A percentile compares a stretch with the other conserved stretches of the same genome.
These are phyloP conservation scores for Recurvirostra avosetta DNA, from an alignment of 2,113 vertebrate species.

Conservation along the genomic window DNA sequence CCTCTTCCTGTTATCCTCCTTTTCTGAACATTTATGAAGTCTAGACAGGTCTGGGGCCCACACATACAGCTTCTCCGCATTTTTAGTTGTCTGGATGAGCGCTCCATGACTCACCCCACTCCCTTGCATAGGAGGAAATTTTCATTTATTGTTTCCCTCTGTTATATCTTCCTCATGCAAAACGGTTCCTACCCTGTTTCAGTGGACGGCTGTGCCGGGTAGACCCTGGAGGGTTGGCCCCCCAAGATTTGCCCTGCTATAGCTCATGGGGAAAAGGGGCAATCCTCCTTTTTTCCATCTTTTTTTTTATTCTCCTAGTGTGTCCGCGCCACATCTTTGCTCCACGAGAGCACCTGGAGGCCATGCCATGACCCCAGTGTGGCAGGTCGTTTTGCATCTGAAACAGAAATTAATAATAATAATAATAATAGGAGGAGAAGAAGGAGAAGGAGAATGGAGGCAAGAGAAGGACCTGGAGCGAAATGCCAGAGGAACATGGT, in stretches of 20 bases:
- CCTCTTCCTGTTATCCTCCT: background rate
- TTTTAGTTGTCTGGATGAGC: background rate
- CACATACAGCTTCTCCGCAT: background rate
- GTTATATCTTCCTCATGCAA: background rate
- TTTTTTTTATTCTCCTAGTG: accelerated
- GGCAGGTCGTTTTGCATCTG: background rate
- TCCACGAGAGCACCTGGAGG: background rate
- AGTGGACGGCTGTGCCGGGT: too few relatives aligned
- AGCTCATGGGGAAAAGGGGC: background rate
- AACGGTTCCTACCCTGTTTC: background rate
- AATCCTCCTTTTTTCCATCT: background rate
- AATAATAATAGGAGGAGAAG: background rate
- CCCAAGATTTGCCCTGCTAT: background rate
- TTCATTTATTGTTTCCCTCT: background rate
- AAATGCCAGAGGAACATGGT: accelerated
- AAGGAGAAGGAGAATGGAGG: background rate
- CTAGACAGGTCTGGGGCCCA: background rate
- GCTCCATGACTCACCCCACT: background rate
- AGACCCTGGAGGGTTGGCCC: background rate
- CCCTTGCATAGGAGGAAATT: background rate
- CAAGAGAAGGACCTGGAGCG: background rate
- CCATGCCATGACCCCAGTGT: background rate
- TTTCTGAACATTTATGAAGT: background rate
- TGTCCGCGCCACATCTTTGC: background rate
- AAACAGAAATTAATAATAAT: background rate